phyloP scores from a whole-genome alignment of 2,797 vertebrate genomes.

The Falco rusticolus region DNA sequence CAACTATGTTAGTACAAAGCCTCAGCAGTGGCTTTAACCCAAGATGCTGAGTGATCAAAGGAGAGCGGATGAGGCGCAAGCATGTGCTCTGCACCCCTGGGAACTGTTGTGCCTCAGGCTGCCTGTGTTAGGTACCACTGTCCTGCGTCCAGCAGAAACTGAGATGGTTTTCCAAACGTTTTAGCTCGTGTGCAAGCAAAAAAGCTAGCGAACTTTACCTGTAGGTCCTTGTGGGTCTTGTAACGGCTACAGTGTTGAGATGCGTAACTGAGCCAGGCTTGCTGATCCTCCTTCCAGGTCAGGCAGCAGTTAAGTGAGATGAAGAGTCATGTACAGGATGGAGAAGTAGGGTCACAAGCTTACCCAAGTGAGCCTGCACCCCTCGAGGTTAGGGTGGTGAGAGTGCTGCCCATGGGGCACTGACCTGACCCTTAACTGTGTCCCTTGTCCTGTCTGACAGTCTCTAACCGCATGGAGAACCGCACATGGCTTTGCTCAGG shows the following conservation, averaged over 20 bases:
- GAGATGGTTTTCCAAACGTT: background rate
- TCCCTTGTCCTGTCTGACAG: background rate
- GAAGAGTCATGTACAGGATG: conserved; percentile 79
- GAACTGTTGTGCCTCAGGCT: background rate
- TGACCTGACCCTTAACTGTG: background rate
- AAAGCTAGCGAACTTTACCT: background rate
- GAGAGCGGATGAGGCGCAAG: background rate
- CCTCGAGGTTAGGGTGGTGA: conserved; percentile 82
- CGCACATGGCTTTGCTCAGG: background rate
- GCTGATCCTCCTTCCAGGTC: conserved; percentile 83
- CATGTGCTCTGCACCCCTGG: background rate
- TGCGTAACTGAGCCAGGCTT: conserved; percentile 68
- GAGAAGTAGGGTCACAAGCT: conserved; percentile 74
- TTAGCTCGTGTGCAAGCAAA: rapidly evolving
- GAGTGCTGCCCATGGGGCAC: background rate
- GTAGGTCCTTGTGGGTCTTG: background rate
- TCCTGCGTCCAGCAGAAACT: background rate
- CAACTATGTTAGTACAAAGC: background rate
- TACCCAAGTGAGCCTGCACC: conserved; percentile 73
- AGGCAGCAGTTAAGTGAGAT: conserved; percentile 87
- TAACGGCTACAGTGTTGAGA: rapidly evolving
- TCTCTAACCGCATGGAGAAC: background rate
- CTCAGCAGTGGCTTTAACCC: background rate
- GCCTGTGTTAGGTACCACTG: background rate
- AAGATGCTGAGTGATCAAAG: background rate